These are phyloP conservation scores for Tetrax tetrax DNA, from an alignment of 2,113 vertebrate genomes.

Conservation along the genomic window DNA sequence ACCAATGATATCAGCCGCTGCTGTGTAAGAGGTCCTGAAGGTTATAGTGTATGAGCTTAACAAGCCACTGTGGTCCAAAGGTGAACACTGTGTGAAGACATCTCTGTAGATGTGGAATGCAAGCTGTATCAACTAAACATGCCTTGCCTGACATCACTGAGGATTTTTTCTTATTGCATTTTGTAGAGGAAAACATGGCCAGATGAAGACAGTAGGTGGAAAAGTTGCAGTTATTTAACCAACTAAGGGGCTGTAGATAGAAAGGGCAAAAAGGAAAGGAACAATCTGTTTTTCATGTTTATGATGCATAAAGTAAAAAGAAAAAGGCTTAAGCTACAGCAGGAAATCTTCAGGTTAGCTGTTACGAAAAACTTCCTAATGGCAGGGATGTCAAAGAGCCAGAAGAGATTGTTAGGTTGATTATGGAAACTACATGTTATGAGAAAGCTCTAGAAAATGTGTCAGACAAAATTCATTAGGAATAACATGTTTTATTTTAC, in stretches of 20 bases:
- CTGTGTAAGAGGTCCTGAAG: neutral
- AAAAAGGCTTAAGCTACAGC: neutral
- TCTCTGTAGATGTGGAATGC: neutral
- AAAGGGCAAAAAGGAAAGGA: neutral
- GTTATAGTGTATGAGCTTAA: neutral
- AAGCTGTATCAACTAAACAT: neutral
- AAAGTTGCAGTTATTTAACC: neutral
- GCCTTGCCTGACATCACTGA: neutral
- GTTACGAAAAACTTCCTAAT: neutral
- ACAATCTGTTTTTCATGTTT: neutral
- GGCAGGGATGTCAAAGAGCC: neutral
- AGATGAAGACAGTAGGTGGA: neutral
- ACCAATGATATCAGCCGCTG: neutral
- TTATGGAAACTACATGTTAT: neutral
- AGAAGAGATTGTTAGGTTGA: neutral
- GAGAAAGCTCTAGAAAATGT: neutral
- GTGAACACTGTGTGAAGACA: neutral
- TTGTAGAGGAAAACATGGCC: neutral
- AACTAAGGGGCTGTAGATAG: neutral
- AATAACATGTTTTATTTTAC: neutral
- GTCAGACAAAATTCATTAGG: neutral
- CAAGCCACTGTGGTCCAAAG: neutral
- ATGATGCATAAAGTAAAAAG: neutral
- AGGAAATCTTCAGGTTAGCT: neutral
- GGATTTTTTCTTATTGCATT: neutral